Evolutionary conservation across 1,140 invertebrate genomes (phyloP).

Genomic region (Lepidotrigona ventralis): DNA sequence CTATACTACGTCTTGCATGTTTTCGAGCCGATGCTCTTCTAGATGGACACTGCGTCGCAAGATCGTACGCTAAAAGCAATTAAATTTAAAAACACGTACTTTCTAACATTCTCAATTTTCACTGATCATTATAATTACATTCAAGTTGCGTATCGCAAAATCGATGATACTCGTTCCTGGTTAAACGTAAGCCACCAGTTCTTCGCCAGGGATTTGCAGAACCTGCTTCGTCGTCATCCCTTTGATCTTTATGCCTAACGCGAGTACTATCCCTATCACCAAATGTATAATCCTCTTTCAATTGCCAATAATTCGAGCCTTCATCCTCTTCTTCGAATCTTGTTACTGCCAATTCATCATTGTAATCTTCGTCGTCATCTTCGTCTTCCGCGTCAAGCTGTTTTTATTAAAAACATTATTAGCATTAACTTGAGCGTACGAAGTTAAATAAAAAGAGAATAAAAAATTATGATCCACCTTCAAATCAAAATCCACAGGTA

Average conservation of each 20-base stretch:
- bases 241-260: constrained; percentile 48
- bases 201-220: constrained; percentile 83
- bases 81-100: background rate
- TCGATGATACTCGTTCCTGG: constrained; percentile 87
- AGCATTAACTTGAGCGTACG: background rate
- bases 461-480: constrained; percentile 60
- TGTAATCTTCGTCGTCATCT: constrained; percentile 77
- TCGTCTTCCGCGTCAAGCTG: constrained; percentile 74
- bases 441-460: background rate
- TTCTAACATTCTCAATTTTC: background rate
- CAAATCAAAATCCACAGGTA: constrained; percentile 76
- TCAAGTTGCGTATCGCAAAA: constrained; percentile 89
- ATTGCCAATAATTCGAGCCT: constrained; percentile 60
- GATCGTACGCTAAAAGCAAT: constrained; percentile 84
- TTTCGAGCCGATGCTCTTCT: constrained; percentile 85
- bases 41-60: constrained; percentile 89
- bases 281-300: constrained; percentile 64
- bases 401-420: constrained; percentile 11
- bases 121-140: constrained; percentile 81
- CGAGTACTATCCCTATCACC: constrained; percentile 60
- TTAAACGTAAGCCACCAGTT: constrained; percentile 81
- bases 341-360: constrained; percentile 72
- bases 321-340: constrained; percentile 73
- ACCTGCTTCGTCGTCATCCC: constrained; percentile 72
- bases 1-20: constrained; percentile 82